phyloP scores from a whole-genome alignment of 2,888 invertebrate species.

The Glyphotaelius pellucidus region DNA sequence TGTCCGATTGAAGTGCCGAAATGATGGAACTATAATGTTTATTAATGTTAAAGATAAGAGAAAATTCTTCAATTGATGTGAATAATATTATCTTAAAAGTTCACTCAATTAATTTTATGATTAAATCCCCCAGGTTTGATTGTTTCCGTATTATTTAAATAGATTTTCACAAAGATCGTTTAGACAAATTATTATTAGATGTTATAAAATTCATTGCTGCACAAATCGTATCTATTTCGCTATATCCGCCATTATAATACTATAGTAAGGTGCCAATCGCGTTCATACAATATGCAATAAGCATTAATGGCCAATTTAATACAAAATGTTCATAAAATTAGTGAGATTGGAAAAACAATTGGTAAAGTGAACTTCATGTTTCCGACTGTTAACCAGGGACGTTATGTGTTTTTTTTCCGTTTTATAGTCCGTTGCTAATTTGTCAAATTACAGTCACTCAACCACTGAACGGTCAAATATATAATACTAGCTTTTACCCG shows the following conservation, averaged over 20 bases:
- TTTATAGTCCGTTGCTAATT: no score
- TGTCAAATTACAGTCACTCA: no score
- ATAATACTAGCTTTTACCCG: no score
- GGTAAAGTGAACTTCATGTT: not conserved
- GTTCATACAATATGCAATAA: not conserved
- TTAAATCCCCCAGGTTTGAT: not conserved
- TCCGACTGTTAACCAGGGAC: not conserved
- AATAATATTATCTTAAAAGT: not conserved
- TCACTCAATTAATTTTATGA: not conserved
- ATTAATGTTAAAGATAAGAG: not conserved
- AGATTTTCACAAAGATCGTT: not conserved
- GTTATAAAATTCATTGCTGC: not conserved
- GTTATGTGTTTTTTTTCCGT: not conserved
- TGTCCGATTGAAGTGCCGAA: no score
- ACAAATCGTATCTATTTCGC: not conserved
- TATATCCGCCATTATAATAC: not conserved
- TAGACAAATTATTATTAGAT: no score
- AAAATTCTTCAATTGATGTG: not conserved
- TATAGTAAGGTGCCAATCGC: not conserved
- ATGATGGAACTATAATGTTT: no score
- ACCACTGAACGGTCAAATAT: no score
- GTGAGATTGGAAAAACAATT: not conserved
- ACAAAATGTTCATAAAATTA: not conserved
- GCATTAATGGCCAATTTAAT: not conserved
- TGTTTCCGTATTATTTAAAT: not conserved